Evolutionary conservation across 2,797 vertebrate species (phyloP), one percentile per base, ranked within the genome.

Genomic region (Lagodon rhomboides): DNA sequence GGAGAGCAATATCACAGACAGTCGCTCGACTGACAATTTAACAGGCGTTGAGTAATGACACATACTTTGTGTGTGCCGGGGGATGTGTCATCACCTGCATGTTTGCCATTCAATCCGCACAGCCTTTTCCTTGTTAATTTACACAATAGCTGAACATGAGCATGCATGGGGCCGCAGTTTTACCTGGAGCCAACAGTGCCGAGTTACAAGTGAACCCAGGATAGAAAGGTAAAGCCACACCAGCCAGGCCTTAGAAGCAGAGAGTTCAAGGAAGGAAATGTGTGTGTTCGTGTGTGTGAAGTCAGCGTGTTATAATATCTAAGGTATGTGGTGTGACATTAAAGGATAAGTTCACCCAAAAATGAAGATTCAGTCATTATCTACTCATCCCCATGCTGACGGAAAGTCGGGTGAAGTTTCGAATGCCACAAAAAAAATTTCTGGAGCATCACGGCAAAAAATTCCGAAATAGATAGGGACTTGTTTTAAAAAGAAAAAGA

Each of bases 51-150:
- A 93, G 87, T 91, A 94, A 94, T 92, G 93, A 84, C 89, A 87
- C 89, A 90, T 93, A 93, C 91, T 94, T 93, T 94, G 87, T 94
- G 84, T 85, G 84, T 61, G 87, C 78, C 23, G 81, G 75, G 91
- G 92, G 88, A 91, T 92, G 86, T 95, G 94, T 95, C 93, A 95
- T 95, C 94, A 92, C 93, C 91, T 93, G 93, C 91, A 91, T 94
- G 93, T 95, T 94, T 92, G 93, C 93, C 90, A 95, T 96, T 95
- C 94, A 93, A 95, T 93, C 90, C 67, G 53, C 89, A 79, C 88
- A 84, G 91, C 84, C 83, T 91, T 94, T 92, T 92, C 85, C 94
- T 93, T 94, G 94, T 95, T 93, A 91, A 92, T 94, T 91, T 90
- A 92, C 93, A 94, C 95, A 94, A 95, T 92, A 86, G 91, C 80